A percentile compares a stretch with the other conserved stretches of the same genome.
phyloP scores from a whole-genome alignment of 2,888 invertebrate genomes.

The Eulithis testata region DNA sequence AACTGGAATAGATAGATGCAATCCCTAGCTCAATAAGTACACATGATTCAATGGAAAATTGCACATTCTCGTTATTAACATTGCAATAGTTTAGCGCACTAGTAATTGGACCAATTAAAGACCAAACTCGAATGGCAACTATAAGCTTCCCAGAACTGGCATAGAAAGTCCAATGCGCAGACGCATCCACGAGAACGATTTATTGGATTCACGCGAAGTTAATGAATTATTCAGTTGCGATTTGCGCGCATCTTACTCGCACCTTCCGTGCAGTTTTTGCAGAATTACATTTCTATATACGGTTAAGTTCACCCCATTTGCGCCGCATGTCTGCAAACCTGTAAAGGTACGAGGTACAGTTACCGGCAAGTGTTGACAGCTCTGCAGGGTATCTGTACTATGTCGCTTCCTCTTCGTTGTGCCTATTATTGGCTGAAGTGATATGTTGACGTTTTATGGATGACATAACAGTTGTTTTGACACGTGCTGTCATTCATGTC shows the following conservation, averaged over 20 bases:
- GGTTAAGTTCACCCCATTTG: constrained; percentile 42
- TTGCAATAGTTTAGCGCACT: constrained; percentile 16
- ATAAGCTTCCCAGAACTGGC: constrained; percentile 30
- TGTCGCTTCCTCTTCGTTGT: constrained; percentile 47
- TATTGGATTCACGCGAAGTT: constrained; percentile 53
- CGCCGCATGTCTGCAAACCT: constrained; percentile 12
- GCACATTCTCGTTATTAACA: constrained; percentile 19
- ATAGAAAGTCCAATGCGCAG: constrained; percentile 37
- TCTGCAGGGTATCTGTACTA: constrained; percentile 44
- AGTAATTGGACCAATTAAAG: constrained; percentile 27
- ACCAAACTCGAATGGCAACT: constrained; percentile 22
- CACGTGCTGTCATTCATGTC: constrained; percentile 39
- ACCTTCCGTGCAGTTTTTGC: constrained; percentile 51
- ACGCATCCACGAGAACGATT: constrained; percentile 41
- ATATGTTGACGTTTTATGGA: constrained; percentile 39
- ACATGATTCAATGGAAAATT: constrained; percentile 21
- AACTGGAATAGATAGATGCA: neutral
- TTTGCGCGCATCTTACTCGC: constrained; percentile 45
- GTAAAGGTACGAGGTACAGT: constrained; percentile 48
- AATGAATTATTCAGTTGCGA: constrained; percentile 62
- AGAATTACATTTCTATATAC: constrained; percentile 50
- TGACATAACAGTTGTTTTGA: constrained; percentile 41
- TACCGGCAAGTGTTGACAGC: constrained; percentile 52
- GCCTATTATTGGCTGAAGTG: constrained; percentile 40
- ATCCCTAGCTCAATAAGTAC: neutral